Evolutionary conservation across 2,113 vertebrate species (phyloP).

Genomic region (Choloepus hoffmanni): DNA sequence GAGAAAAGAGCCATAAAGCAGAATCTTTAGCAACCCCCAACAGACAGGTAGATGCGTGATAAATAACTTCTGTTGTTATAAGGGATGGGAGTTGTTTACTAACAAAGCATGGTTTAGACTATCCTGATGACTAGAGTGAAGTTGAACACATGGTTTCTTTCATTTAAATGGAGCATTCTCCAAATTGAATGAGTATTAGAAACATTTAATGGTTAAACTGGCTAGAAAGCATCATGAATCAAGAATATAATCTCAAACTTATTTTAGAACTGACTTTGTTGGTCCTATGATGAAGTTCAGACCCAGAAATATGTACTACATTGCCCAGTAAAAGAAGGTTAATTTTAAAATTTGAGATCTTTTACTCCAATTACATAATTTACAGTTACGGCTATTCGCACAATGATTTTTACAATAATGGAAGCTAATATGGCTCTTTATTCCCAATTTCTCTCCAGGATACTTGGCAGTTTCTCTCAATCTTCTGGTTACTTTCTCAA

Average conservation of each 20-base stretch:
- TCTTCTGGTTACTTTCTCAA: conserved; percentile 74
- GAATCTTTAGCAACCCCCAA: neutral
- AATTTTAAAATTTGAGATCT: neutral
- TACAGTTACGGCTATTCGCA: conserved; percentile 17
- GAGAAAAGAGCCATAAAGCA: neutral
- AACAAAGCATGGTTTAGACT: neutral
- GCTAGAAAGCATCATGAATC: neutral
- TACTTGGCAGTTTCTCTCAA: conserved; percentile 63
- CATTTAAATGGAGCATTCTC: neutral
- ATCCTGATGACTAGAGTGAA: neutral
- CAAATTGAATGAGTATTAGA: neutral
- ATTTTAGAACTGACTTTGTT: neutral
- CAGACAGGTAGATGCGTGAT: neutral
- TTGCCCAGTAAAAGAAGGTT: neutral
- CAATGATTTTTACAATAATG: conserved; percentile 59
- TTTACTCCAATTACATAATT: conserved; percentile 19
- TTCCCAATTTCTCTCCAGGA: conserved; percentile 68
- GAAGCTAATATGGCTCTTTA: conserved; percentile 62
- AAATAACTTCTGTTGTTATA: neutral
- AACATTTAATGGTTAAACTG: neutral
- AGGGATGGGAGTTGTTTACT: neutral
- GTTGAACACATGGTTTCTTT: neutral
- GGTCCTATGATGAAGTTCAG: neutral
- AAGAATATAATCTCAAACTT: neutral
- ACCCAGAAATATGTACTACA: neutral